Evolutionary conservation across 2,797 vertebrate genomes (phyloP), one percentile per base, ranked within the genome.

Genomic region (Sciurus vulgaris): DNA sequence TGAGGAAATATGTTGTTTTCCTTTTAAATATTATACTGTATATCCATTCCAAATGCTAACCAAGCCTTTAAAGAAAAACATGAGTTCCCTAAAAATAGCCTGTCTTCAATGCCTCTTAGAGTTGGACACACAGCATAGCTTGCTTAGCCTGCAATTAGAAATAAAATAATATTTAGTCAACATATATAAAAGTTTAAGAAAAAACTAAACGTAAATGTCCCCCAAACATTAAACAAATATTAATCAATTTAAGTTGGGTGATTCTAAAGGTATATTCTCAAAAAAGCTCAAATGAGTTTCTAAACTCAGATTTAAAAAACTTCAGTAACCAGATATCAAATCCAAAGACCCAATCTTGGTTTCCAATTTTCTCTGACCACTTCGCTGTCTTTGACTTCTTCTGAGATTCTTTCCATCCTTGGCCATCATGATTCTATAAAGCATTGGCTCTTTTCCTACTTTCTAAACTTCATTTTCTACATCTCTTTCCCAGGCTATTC

Each of bases 1-100:
- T 97, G 97, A 97, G 94, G 97, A 97, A 97, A 97, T 96, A 91
- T 92, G 95, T 92, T 97, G 97, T 96, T 97, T 97, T 97, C 92
- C 95, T 97, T 97, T 97, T 97, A 97, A 97, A 97, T 97, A 97
- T 97, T 97, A 97, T 95, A 95, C 91, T 97, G 97, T 89, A 84
- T 96, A 97, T 97, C 51, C 1, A 97, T 97, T 97, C 96, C 97
- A 97, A 97, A 97, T 97, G 97, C 81, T 97, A 96, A 89, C 94
- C 8, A 30, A 97, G 93, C 79, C 95, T 96, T 97, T 96, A 97
- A 97, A 97, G 96, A 88, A 97, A 98, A 97, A 97, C 97, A 97
- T 14, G 44, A 97, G 84, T 95, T 93, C 89, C 86, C 94, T 97
- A 97, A 98, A 97, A 98, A 98, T 96, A 98, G 96, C n/a, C 95